phyloP scores from a whole-genome alignment of 1,140 invertebrate genomes.

The Sitophilus oryzae region DNA sequence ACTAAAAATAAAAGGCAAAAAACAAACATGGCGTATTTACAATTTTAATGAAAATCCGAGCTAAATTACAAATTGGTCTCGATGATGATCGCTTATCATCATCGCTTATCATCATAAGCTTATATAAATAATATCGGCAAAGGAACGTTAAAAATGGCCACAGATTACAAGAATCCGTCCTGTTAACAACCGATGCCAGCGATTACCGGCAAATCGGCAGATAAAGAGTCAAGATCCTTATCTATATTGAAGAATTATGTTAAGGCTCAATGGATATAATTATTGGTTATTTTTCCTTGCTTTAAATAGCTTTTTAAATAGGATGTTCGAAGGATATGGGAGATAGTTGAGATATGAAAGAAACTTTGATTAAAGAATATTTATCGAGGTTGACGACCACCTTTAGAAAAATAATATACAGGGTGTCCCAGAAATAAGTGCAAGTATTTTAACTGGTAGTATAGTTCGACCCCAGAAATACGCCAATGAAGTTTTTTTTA shows the following conservation, averaged over 20 bases:
- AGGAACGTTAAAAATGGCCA: neutral
- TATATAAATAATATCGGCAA: no score
- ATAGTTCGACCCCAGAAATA: no score
- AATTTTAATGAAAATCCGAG: neutral
- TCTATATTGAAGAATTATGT: neutral
- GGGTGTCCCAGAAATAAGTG: no score
- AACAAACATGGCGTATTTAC: neutral
- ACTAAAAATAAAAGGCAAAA: neutral
- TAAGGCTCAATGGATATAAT: no score
- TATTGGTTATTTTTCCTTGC: neutral
- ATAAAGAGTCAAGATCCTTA: neutral
- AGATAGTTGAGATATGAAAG: no score
- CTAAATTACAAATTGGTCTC: neutral
- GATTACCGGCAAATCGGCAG: neutral
- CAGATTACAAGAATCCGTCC: neutral
- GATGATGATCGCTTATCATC: neutral
- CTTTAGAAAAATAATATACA: no score
- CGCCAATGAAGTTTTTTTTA: no score
- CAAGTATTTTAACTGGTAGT: no score
- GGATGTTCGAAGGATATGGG: neutral
- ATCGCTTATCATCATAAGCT: neutral
- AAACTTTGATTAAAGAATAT: no score
- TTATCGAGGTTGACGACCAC: no score
- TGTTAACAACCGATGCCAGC: neutral
- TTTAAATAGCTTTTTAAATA: neutral